Base-by-base conservation (phyloP, 2,888 invertebrate species). In the Stenolophus ochropezus region DNA sequence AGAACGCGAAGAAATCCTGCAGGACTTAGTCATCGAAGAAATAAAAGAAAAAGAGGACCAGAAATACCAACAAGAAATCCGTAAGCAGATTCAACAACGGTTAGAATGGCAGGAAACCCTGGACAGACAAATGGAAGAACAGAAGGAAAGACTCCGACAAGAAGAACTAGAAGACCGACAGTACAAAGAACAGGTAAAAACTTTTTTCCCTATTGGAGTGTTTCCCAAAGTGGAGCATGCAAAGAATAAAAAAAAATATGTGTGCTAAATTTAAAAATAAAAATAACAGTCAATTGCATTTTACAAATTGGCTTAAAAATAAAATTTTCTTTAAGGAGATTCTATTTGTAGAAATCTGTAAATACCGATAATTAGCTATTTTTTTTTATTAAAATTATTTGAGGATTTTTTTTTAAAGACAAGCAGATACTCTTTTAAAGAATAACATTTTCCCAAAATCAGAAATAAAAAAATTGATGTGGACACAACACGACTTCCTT, bases 11-110 rank as follows among this genome's bases (percentile, higher is more conserved):
- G 88, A 91, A 83, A 86, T 91, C 4, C 89, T 91, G 47, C 89
- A 88, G 79, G 86, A 88, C 2, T 87, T 92, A 0, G 89, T 90
- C 86, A 90, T 91, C 82, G 91, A 91, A 85, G 92, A 92, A 84
- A 86, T 86, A 8, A 84, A 91, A 16, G 92, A 91, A 86, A 90
- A 89, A 83, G 86, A 89, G n/a, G 87, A 89, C 0, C 87, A 89
- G 73, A 89, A 90, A 6, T 90, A 91, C 42, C 85, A 88, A 21
- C 86, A 88, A 80, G 88, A 89, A 58, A 82, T 91, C 14, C 89
- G 90, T 84, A 88, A 88, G 79, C 25, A 84, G 5, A 87, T 90
- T 14, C 85, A 89, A 14, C 84, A 87, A 49, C 87, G 89, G 20
- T 80, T 89, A 1, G 89, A 89, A 82, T 85, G 87, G 3, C 86